A percentile compares a stretch with the other conserved stretches of the same genome.
Conservation (phyloP, 2,113 vertebrate species). For the Microcebus murinus region DNA sequence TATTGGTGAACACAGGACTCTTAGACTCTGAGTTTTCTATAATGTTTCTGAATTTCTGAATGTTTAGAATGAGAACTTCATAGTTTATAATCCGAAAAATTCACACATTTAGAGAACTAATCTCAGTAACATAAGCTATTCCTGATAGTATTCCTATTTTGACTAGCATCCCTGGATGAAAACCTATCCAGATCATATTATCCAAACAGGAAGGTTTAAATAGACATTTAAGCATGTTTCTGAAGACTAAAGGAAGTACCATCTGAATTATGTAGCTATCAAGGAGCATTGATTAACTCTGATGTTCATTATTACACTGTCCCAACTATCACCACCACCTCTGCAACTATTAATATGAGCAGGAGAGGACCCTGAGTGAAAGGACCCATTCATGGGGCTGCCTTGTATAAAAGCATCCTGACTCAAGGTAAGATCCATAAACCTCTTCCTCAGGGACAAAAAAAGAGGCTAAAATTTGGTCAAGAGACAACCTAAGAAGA, state of each 20-base stretch:
- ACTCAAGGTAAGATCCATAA: background rate
- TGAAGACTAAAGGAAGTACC: background rate
- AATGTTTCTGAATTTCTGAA: background rate
- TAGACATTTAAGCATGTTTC: background rate
- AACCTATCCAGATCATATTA: background rate
- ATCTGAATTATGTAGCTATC: background rate
- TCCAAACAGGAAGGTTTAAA: background rate
- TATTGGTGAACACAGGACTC: background rate
- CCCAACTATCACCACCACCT: background rate
- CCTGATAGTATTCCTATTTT: background rate
- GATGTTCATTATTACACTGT: background rate
- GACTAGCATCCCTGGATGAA: background rate
- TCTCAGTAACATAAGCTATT: background rate
- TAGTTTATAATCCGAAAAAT: background rate
- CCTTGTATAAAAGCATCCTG: background rate
- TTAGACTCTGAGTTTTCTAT: background rate
- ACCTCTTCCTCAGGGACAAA: background rate
- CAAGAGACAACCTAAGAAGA: background rate
- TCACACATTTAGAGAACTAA: background rate
- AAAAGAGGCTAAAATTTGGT: background rate
- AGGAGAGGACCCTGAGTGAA: background rate
- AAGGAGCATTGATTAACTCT: background rate
- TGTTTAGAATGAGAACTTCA: background rate
- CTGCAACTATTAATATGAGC: background rate
- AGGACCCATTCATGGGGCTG: background rate